Base-by-base conservation (phyloP, 2,888 invertebrate species). In the Aquatica leii region DNA sequence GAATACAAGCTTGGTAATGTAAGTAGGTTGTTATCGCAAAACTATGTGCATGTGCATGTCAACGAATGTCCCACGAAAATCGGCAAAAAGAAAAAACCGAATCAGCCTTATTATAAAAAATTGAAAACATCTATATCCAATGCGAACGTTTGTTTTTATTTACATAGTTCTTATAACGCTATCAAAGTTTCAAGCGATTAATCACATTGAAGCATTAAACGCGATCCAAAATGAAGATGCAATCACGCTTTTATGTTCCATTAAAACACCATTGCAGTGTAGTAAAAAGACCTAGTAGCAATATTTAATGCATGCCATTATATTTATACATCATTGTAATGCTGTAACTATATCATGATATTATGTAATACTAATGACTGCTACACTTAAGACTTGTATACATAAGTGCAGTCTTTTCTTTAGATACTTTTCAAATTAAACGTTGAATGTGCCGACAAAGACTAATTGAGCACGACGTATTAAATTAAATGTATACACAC, bases 1-100 rank as follows among this genome's bases (percentile, higher is more conserved):
- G 64, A 37, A 65, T 67, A 66, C 67, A 59, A 60, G 57, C 67
- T 55, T 40, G 43, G 62, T 43, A 59, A 65, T 52, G 57, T 67
- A 69, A 68, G 64, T 60, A 66, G 69, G 69, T 65, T 69, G 69
- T 65, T 69, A 69, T 67, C 69, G 67, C 59, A 55, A 52, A 52
- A 34, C 20, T 59, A 57, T 65, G 50, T 66, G 61, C 66, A 68
- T 64, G 68, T 63, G 66, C 64, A 49, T 56, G 60, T 62, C 55
- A 57, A 64, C 64, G 55, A 31, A 31, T 57, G 21, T 41, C 18
- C 18, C 15, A 21, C 40, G 17, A 59, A 31, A 2, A 24, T 24
- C 24, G 6, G 2, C 24, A 24, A 24, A 24, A 2, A 6, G 24
- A 24, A 24, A 24, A 24, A 2, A 24, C 6, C 24, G 4, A 24